Percentiles rank a stretch among this genome's conserved stretches.
Evolutionary conservation across 2,113 vertebrate genomes (phyloP).

Genomic region (Lipotes vexillifer): DNA sequence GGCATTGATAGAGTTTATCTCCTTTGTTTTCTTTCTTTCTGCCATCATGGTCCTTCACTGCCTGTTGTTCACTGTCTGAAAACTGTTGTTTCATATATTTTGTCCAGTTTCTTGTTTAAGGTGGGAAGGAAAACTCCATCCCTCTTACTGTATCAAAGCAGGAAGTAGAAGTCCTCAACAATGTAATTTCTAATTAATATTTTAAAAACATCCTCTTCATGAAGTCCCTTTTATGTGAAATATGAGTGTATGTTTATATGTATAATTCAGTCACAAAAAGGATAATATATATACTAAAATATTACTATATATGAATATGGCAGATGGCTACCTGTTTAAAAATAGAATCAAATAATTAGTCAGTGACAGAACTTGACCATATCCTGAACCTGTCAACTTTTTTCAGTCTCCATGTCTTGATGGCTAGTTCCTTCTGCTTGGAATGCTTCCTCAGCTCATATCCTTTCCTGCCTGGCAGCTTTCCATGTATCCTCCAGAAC

Average conservation of each 20-base stretch:
- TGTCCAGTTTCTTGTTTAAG: background rate
- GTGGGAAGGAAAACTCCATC: background rate
- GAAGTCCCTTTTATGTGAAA: background rate
- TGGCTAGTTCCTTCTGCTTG: background rate
- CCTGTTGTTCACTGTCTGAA: background rate
- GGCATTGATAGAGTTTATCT: background rate
- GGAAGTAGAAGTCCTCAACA: background rate
- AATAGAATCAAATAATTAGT: background rate
- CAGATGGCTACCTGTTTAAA: background rate
- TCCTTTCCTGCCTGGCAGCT: background rate
- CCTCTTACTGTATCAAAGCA: background rate
- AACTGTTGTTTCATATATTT: background rate
- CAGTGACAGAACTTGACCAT: background rate
- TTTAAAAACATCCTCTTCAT: background rate
- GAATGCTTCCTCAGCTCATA: background rate
- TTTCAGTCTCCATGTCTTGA: background rate
- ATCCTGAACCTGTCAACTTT: background rate
- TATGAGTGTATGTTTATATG: background rate
- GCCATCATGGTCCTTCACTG: background rate
- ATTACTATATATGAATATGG: background rate
- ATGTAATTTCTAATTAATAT: background rate
- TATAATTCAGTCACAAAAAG: slow-evolving; percentile 5
- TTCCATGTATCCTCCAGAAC: background rate
- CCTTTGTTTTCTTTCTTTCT: background rate
- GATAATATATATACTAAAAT: background rate